Evolutionary conservation across 2,797 vertebrate species (phyloP).

Genomic region (Chaenodraco wilsoni): DNA sequence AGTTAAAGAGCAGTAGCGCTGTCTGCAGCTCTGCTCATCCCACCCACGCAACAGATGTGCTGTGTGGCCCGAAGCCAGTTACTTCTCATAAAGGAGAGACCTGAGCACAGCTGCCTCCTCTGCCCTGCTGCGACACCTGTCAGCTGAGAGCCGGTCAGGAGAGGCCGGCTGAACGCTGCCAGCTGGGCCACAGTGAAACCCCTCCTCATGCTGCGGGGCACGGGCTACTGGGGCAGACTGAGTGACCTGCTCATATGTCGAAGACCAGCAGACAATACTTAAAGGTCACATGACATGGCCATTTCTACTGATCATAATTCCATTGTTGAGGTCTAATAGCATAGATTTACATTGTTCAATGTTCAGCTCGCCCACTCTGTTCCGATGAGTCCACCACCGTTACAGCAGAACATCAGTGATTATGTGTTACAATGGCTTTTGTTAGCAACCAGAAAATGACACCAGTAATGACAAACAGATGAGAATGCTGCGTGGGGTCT

Average conservation of each 20-base stretch:
- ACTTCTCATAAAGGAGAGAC: slow-evolving; percentile 57
- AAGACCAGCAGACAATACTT: not conserved
- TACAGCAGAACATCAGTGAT: too few species aligned
- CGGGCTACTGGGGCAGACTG: slow-evolving; percentile 35
- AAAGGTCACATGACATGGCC: too few species aligned
- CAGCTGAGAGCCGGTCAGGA: slow-evolving; percentile 51
- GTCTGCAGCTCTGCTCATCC: slow-evolving; percentile 49
- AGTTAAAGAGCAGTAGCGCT: slow-evolving; percentile 43
- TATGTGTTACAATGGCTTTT: too few species aligned
- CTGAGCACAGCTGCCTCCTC: slow-evolving; percentile 60
- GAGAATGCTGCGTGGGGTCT: too few species aligned
- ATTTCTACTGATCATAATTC: too few species aligned
- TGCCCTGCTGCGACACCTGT: slow-evolving; percentile 51
- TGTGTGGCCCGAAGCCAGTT: slow-evolving; percentile 57
- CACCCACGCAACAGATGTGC: slow-evolving; percentile 66
- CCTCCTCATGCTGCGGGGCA: slow-evolving; percentile 28
- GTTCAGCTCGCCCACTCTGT: too few species aligned
- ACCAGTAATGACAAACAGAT: too few species aligned
- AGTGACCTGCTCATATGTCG: slow-evolving; percentile 26
- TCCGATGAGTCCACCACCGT: too few species aligned
- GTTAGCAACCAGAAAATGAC: too few species aligned
- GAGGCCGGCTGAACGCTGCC: slow-evolving; percentile 24
- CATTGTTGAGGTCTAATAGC: too few species aligned
- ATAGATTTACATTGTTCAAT: too few species aligned
- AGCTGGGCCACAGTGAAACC: slow-evolving; percentile 40